These are phyloP conservation scores for Malurus splendens DNA, from an alignment of 2,797 vertebrate species.

Conservation along the genomic window DNA sequence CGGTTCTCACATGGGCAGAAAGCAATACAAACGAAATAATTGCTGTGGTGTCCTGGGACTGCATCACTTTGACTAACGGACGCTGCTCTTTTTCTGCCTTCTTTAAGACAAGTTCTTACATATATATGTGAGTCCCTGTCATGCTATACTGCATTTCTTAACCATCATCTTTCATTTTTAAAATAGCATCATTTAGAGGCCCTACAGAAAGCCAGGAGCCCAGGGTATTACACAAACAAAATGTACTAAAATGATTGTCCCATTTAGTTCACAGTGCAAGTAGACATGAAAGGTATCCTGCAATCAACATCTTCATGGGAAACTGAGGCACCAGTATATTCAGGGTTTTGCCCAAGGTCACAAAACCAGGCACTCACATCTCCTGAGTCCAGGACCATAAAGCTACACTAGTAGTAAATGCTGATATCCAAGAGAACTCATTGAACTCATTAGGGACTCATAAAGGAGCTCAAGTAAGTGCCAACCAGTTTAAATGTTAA, in stretches of 20 bases:
- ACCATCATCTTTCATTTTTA: conserved; percentile 24
- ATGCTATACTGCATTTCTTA: conserved; percentile 9
- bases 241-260: neutral
- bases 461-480: conserved; percentile 59
- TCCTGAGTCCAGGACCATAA: conserved; percentile 9
- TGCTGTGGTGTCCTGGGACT: conserved; percentile 54
- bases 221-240: neutral
- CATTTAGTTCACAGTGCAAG: neutral
- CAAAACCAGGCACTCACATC: neutral
- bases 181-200: neutral
- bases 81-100: conserved; percentile 42
- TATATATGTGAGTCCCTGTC: neutral
- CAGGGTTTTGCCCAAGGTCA: conserved; percentile 25
- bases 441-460: conserved; percentile 62
- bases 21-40: conserved; percentile 64
- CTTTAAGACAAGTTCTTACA: conserved; percentile 21
- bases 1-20: conserved; percentile 34
- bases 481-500: conserved; percentile 67
- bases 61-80: conserved; percentile 63
- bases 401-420: conserved; percentile 48
- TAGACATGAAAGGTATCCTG: neutral
- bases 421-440: conserved; percentile 68
- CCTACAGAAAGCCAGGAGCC: neutral
- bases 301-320: neutral
- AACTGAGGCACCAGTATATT: conserved; percentile 39